These are phyloP conservation scores for Urosaurus nigricauda DNA, from an alignment of 2,797 vertebrate genomes.

Conservation along the genomic window DNA sequence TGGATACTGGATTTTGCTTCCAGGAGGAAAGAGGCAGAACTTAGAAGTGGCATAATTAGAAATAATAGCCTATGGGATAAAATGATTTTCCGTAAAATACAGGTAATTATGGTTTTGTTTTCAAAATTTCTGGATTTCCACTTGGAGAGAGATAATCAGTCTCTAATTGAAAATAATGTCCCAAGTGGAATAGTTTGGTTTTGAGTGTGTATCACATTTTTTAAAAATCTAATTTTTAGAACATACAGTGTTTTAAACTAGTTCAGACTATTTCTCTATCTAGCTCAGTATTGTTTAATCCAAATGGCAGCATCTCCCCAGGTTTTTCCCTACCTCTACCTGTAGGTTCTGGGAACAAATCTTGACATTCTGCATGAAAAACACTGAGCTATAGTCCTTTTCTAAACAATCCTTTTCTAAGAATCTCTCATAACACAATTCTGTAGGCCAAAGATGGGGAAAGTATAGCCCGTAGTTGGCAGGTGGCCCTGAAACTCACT, in stretches of 20 bases:
- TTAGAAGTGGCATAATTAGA: conserved; percentile 90
- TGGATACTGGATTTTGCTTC: conserved; percentile 95
- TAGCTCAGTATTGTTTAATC: neutral
- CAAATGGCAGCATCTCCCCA: neutral
- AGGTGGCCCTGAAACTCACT: too few species aligned
- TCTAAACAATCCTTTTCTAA: neutral
- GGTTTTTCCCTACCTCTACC: neutral
- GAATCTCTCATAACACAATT: neutral
- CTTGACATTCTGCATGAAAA: neutral
- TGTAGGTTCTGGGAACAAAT: neutral
- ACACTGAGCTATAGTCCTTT: neutral
- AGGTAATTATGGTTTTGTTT: conserved; percentile 80
- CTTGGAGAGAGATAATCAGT: neutral
- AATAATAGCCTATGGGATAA: conserved; percentile 96
- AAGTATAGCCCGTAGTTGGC: too few species aligned
- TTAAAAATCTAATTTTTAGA: neutral
- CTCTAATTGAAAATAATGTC: neutral
- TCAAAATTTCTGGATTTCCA: neutral
- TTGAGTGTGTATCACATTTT: neutral
- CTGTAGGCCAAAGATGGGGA: neutral
- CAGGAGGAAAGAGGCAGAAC: conserved; percentile 92
- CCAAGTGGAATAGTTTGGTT: neutral
- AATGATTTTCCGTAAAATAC: conserved; percentile 95
- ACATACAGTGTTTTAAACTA: neutral
- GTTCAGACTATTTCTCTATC: neutral